A percentile compares a stretch with the other conserved stretches of the same genome.
Conservation (phyloP, 2,888 invertebrate genomes). For the Ligdia adustata region DNA sequence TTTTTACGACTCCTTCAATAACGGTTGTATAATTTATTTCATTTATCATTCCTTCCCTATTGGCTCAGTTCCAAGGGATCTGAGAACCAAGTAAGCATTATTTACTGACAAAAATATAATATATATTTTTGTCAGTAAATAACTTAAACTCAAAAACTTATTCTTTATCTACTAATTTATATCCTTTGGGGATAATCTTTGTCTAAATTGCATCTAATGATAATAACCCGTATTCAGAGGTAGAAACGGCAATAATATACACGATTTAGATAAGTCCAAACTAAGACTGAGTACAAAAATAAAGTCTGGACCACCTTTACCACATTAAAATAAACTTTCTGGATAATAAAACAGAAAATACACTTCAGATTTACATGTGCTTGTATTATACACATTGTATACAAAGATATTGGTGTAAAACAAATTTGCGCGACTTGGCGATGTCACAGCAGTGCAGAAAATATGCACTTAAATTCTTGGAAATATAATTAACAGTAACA, state of each 20-base stretch:
- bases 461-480: too few relatives aligned
- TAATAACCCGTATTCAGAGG: conserved; percentile 5
- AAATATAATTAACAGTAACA: too few relatives aligned
- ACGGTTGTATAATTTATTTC: conserved; percentile 26
- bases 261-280: conserved; percentile 20
- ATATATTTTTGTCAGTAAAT: not conserved
- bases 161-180: not conserved
- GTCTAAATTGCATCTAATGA: conserved; percentile 4
- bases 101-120: not conserved
- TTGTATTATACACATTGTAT: too few relatives aligned
- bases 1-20: conserved; percentile 32
- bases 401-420: too few relatives aligned
- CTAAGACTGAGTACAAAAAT: conserved; percentile 11
- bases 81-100: conserved; percentile 3
- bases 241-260: conserved; percentile 14
- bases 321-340: conserved; percentile 13
- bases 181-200: not conserved
- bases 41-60: conserved; percentile 21
- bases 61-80: conserved; percentile 28
- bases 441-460: too few relatives aligned
- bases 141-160: not conserved
- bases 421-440: too few relatives aligned
- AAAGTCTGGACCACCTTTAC: conserved; percentile 18
- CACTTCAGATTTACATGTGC: too few relatives aligned
- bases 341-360: conserved; percentile 4